Evolutionary conservation across 2,113 vertebrate species (phyloP), one percentile per base, ranked within the genome.

Genomic region (Alligator sinensis): DNA sequence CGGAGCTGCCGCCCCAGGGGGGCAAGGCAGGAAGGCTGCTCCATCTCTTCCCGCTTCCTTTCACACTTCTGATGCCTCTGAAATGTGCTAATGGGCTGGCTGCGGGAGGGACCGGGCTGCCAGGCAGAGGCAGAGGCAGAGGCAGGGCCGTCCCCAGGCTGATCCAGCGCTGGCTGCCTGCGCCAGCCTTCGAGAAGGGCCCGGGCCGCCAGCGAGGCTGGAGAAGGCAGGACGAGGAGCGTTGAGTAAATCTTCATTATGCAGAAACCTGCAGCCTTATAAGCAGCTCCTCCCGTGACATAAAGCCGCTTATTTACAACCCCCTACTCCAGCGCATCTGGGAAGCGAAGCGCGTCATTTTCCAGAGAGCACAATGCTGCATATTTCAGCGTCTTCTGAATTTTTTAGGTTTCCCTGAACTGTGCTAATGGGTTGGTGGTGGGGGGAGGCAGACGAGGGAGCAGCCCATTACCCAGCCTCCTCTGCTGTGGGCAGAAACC

Each of bases 351-450:
- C 89, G 77, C 91, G 86, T 88, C 92, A 90, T 92, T 90, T 90
- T 95, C 94, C 93, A 91, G 93, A 58, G 91, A 94, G 82, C 89
- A 82, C 87, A 95, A 95, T 54, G 79, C 92, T 91, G 93, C 91
- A 91, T 82, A 92, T 94, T 92, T 96, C 83, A 90, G 82, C 83
- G 93, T 95, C 90, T 96, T 86, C 80, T 89, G 96, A 96, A 91
- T 92, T 85, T 84, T 84, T 81, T 93, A 95, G 95, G 72, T 95
- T 96, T 94, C 96, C 95, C 95, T 94, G 94, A 95, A 96, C 93
- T 95, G 96, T 96, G 97, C 95, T 96, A 95, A 97, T 97, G 94
- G 81, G 91, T 63, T 60, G 34, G 86, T n/a, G 63, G 94, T 77
- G 91, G 86, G 3, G 47, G 61, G 85, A 87, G 90, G 88, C 19